Base-by-base conservation (phyloP, 2,888 invertebrate species). In the Zaprionus lineosus region DNA sequence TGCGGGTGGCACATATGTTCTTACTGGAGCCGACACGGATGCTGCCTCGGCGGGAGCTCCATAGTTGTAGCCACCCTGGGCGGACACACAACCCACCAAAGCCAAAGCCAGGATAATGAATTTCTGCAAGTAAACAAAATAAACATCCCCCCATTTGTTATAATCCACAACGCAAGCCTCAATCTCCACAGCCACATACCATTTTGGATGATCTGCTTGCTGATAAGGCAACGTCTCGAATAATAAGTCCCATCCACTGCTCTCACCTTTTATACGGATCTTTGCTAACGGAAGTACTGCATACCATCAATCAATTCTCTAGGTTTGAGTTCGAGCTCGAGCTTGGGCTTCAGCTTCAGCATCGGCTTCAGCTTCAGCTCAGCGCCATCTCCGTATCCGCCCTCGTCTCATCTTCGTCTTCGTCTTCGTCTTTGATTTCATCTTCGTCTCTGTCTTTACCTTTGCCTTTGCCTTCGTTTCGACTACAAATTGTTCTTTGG, bases 241-340 rank as follows among this genome's bases (percentile, higher is more conserved):
- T 75, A 78, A 75, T 81, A 64, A 67, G 57, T 56, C 56, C 6
- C 11, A 28, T 51, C 58, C 7, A 37, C n/a, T 11, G 58, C 50
- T 43, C 75, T 56, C 48, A 44, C 63, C 84, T 81, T 84, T 81
- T 81, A 81, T 81, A 81, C 81, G 43, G 48, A 36, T 37, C 24
- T 36, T 37, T 48, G 53, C 44, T 64, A 82, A 72, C 84, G 78
- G 78, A 78, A 84, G 84, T 76, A 67, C 47, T 72, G 72, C 61
- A 72, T 53, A 65, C 63, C 82, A 82, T 82, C 68, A 82, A 82
- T 82, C 84, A 84, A 60, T n/a, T n/a, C n/a, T n/a, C n/a, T n/a
- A n/a, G n/a, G n/a, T n/a, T n/a, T n/a, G n/a, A n/a, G n/a, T n/a
- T n/a, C n/a, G n/a, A n/a, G n/a, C n/a, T n/a, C n/a, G n/a, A n/a